Evolutionary conservation across 2,888 invertebrate genomes (phyloP).

Genomic region (Andrena trimmerana): DNA sequence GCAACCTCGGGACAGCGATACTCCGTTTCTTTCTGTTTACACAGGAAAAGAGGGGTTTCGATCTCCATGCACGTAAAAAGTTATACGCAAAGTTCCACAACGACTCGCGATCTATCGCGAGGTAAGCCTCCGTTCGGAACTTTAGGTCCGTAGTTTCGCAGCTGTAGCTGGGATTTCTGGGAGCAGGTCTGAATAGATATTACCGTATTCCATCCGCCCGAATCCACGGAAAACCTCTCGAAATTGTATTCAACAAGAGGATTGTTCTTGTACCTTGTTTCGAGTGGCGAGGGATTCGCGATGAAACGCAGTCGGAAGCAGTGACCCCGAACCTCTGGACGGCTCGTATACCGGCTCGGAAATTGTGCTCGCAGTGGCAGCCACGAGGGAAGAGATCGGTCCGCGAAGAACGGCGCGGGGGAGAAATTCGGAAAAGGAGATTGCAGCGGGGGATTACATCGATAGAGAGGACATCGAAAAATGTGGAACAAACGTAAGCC

Average conservation of each 20-base stretch:
- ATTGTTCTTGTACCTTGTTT: too few species aligned
- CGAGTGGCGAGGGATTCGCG: too few species aligned
- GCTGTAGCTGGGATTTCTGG: not conserved
- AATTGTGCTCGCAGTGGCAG: too few species aligned
- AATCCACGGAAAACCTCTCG: too few species aligned
- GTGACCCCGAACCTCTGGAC: too few species aligned
- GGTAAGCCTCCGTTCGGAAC: not conserved
- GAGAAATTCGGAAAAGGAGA: constrained; percentile 13
- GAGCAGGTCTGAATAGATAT: not conserved
- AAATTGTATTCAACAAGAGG: too few species aligned
- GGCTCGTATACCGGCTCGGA: too few species aligned
- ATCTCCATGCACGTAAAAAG: not conserved
- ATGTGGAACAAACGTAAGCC: constrained; percentile 24
- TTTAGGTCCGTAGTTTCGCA: not conserved
- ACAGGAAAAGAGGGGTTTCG: not conserved
- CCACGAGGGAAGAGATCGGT: not conserved
- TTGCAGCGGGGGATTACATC: constrained; percentile 15
- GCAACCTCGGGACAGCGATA: not conserved
- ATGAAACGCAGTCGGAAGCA: too few species aligned
- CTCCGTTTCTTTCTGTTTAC: not conserved
- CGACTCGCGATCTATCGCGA: not conserved
- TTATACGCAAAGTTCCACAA: constrained; percentile 12
- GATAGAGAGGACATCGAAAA: constrained; percentile 3
- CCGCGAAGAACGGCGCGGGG: not conserved
- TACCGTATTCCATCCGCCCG: too few species aligned